These are phyloP conservation scores for Macropus fuliginosus DNA, from an alignment of 2,797 vertebrate genomes.

Conservation along the genomic window DNA sequence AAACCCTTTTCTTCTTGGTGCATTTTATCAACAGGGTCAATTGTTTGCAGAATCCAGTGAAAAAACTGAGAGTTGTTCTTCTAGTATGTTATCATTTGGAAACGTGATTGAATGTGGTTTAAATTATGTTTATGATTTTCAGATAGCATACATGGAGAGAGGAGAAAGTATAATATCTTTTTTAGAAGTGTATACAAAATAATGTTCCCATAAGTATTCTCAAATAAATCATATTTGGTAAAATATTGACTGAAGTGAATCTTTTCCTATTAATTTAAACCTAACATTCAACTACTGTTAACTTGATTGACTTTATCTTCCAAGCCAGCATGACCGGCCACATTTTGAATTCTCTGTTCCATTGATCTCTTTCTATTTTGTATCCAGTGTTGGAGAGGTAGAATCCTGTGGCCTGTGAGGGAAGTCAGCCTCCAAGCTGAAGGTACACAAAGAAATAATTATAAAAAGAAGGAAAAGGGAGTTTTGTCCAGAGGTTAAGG, in stretches of 20 bases:
- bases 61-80: constrained; percentile 77
- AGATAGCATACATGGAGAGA: not conserved
- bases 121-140: not conserved
- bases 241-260: not conserved
- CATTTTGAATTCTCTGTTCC: not conserved
- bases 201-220: not conserved
- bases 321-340: not conserved
- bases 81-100: constrained; percentile 74
- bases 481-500: not conserved
- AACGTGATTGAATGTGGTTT: not conserved
- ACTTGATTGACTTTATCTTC: not conserved
- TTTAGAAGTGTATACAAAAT: not conserved
- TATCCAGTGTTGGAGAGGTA: not conserved
- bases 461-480: not conserved
- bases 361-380: not conserved
- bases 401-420: not conserved
- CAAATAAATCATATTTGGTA: not conserved
- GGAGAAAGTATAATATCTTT: not conserved
- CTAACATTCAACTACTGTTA: not conserved
- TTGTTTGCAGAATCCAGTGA: constrained; percentile 74
- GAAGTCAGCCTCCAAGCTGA: not conserved
- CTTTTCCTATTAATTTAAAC: not conserved
- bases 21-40: constrained; percentile 79
- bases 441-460: not conserved
- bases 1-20: constrained; percentile 73